A percentile compares a stretch with the other conserved stretches of the same genome.
Conservation (phyloP, 2,113 vertebrate species). For the Cygnus atratus region DNA sequence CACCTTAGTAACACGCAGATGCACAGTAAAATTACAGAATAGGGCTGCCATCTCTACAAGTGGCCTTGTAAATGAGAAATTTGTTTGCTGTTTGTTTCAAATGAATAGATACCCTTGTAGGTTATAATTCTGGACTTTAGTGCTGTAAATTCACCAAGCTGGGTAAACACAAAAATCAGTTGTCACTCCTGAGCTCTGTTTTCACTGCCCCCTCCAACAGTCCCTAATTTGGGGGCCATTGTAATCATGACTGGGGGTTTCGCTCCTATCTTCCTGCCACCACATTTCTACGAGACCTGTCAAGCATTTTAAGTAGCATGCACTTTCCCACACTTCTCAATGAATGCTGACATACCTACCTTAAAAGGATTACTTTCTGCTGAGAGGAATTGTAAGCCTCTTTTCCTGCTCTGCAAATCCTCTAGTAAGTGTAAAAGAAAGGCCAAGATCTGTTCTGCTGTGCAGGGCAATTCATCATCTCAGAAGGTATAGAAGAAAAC, state of each 20-base stretch:
- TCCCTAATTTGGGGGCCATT: slow-evolving; percentile 28
- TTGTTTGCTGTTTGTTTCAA: not conserved
- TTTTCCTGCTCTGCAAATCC: slow-evolving; percentile 69
- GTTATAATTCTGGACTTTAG: not conserved
- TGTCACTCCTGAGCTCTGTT: not conserved
- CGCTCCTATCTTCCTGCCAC: slow-evolving; percentile 35
- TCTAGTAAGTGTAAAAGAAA: slow-evolving; percentile 56
- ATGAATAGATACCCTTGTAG: not conserved
- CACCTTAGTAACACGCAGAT: not conserved
- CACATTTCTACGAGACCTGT: slow-evolving; percentile 49
- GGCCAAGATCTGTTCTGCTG: slow-evolving; percentile 37
- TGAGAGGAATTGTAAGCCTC: slow-evolving; percentile 63
- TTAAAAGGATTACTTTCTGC: slow-evolving; percentile 62
- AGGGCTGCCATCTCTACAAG: not conserved
- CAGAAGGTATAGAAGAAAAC: slow-evolving; percentile 54
- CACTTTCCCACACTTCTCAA: slow-evolving; percentile 59
- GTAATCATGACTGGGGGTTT: slow-evolving; percentile 3
- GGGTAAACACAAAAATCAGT: slow-evolving; percentile 5
- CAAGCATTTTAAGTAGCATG: slow-evolving; percentile 53
- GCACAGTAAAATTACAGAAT: not conserved
- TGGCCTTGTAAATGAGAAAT: not conserved
- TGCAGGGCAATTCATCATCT: slow-evolving; percentile 52
- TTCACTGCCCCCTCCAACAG: not conserved
- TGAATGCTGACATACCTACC: slow-evolving; percentile 70
- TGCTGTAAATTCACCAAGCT: not conserved